A percentile compares a stretch with the other conserved stretches of the same genome.
These are phyloP conservation scores for Macrotis lagotis DNA, from an alignment of 2,113 vertebrate genomes.

Conservation along the genomic window DNA sequence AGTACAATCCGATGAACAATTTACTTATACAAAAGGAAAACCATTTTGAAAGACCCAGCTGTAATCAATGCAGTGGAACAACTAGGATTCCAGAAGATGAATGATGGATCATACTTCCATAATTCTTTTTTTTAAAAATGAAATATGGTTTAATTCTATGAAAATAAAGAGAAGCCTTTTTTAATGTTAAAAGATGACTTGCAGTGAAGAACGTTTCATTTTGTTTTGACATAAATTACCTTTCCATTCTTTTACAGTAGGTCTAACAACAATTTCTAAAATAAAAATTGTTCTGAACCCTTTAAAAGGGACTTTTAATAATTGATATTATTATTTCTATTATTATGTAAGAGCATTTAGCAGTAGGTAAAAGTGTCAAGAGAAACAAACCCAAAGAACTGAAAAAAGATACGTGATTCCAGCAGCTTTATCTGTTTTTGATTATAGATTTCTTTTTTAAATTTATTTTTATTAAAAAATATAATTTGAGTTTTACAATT, in stretches of 20 bases:
- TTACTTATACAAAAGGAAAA: too few relatives aligned
- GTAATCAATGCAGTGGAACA: too few relatives aligned
- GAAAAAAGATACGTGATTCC: too few relatives aligned
- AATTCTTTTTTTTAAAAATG: too few relatives aligned
- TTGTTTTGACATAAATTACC: constrained; percentile 7
- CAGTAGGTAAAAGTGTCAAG: not conserved
- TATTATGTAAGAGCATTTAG: constrained; percentile 21
- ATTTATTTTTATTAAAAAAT: too few relatives aligned
- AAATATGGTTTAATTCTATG: constrained; percentile 37
- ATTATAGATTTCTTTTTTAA: constrained; percentile 25
- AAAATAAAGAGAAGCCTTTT: not conserved
- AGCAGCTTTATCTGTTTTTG: constrained; percentile 27
- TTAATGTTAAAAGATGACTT: constrained; percentile 1
- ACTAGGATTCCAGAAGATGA: too few relatives aligned
- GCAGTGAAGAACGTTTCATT: constrained; percentile 3
- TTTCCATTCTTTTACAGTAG: constrained; percentile 27
- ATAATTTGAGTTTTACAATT: too few relatives aligned
- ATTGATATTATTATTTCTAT: constrained; percentile 35
- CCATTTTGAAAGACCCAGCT: too few relatives aligned
- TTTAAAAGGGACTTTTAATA: constrained; percentile 9
- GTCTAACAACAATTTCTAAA: constrained; percentile 31
- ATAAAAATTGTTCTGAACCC: constrained; percentile 27
- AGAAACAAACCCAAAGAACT: constrained; percentile 27
- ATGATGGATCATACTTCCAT: too few relatives aligned
- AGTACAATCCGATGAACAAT: too few relatives aligned